Conservation (phyloP, 2,888 invertebrate genomes). For the Stenichneumon culpator region DNA sequence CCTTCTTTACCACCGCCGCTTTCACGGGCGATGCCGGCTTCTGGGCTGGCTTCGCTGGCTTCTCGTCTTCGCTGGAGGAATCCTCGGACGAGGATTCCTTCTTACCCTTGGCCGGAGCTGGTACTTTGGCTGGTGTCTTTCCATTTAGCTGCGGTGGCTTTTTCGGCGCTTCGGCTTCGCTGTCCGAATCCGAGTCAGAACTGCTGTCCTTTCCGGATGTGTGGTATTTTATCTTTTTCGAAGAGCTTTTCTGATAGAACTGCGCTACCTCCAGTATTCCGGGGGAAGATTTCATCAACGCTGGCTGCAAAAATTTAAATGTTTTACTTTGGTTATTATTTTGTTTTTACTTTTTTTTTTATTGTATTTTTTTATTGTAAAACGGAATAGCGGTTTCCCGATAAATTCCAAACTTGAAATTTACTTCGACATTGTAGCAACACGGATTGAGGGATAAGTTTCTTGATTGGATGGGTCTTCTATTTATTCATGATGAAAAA, state of each 20-base stretch:
- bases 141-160: constrained; percentile 77
- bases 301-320: constrained; percentile 85
- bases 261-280: constrained; percentile 88
- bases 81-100: constrained; percentile 77
- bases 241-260: constrained; percentile 86
- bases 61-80: constrained; percentile 78
- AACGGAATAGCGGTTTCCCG: neutral
- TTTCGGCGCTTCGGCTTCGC: constrained; percentile 77
- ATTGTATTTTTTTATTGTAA: neutral
- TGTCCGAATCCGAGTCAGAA: constrained; percentile 83
- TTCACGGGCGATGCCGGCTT: constrained; percentile 73
- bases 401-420: neutral
- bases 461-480: neutral
- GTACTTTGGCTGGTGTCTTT: constrained; percentile 67
- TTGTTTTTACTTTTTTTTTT: neutral
- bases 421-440: neutral
- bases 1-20: constrained; percentile 76
- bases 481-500: neutral
- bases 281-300: constrained; percentile 89
- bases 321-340: neutral
- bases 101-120: constrained; percentile 70
- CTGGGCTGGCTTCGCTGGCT: constrained; percentile 76
- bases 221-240: constrained; percentile 85
- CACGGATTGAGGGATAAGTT: neutral
- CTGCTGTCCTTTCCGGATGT: constrained; percentile 77